Base-by-base conservation (phyloP, 2,888 invertebrate species). In the Pteria penguin region DNA sequence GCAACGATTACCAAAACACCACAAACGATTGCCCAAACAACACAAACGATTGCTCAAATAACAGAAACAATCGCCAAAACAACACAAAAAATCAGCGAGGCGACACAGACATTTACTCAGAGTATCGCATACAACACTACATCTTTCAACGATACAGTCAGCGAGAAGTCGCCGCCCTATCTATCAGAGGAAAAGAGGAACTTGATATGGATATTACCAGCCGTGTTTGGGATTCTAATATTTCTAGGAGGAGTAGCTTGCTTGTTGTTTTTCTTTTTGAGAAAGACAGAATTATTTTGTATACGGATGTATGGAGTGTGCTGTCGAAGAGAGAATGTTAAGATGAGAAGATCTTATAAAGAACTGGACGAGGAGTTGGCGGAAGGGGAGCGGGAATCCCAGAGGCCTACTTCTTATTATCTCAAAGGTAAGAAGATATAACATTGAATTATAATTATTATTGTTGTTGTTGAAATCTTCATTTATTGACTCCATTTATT, bases 221-320 rank as follows among this genome's bases (percentile, higher is more conserved):
- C 57, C 8, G 14, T 67, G 3, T 55, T 67, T 57, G 67, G 67
- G 11, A 57, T 67, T 54, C 18, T 55, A n/a, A 45, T 67, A 24
- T 67, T 67, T 55, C 57, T 67, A 22, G 5, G 36, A 14, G 67
- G 67, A 18, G 31, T 67, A 29, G 67, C 55, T 14, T 67, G 67
- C 31, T 29, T 67, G 22, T 29, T 67, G 4, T 54, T 67, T 33
- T 67, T 45, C 32, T 54, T 29, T 31, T 55, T 67, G 0, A 54
- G 33, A 55, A 52, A 54, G 32, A 45, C 26, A 8, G 67, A 67
- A 22, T n/a, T 67, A 27, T 31, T 52, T 3, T 24, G 33, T 36
- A 31, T 67, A n/a, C 55, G 29, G 14, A 54, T 31, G 29, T 22
- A 29, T 11, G 31, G 54, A n/a, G 67, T 54, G 8, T 32, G 54